Evolutionary conservation across 1,140 invertebrate species (phyloP), one percentile per base, ranked within the genome.

Genomic region (Polypedilum pembai): DNA sequence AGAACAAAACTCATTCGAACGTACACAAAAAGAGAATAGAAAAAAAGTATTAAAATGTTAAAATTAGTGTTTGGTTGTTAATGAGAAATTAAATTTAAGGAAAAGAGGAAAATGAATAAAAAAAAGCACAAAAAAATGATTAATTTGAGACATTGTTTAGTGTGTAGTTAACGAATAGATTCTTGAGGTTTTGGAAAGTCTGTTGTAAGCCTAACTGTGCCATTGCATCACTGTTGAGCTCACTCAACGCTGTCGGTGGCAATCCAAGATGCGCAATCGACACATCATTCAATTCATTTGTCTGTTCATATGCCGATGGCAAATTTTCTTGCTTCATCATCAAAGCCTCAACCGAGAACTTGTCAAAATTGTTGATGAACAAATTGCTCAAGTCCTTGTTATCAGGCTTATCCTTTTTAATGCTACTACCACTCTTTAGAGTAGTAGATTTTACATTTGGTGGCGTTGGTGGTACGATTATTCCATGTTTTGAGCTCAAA

Each of bases 401-500:
- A 21, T 20, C 21, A 17, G 66, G 10, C n/a, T n/a, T n/a, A 17
- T 69, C 66, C 66, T 21, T 21, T 20, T 21, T 21, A 69, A 20
- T 5, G 5, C 5, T 33, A 33, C 21, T 8, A 18, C 18, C 17
- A 69, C 21, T 21, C 18, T 69, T 18, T 5, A 7, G 8, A 10
- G 66, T 5, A 21, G 66, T 18, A 1, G 66, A 69, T 69, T 20
- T 20, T 21, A 69, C 21, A n/a, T 12, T 74, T 15, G 40, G 40
- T 17, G 12, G n/a, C 8, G 20, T 69, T 21, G 17, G 24, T 15
- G 78, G 77, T 72, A 79, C 75, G 1, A 79, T 80, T 73, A 83
- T 79, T 73, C 80, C 81, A 77, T 85, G 84, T 75, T 83, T 82
- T 66, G 81, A 86, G 74, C 84, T 84, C 75, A 87, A 74, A 77